These are phyloP conservation scores for Sapajus apella DNA, from an alignment of 2,113 vertebrate species.

Conservation along the genomic window DNA sequence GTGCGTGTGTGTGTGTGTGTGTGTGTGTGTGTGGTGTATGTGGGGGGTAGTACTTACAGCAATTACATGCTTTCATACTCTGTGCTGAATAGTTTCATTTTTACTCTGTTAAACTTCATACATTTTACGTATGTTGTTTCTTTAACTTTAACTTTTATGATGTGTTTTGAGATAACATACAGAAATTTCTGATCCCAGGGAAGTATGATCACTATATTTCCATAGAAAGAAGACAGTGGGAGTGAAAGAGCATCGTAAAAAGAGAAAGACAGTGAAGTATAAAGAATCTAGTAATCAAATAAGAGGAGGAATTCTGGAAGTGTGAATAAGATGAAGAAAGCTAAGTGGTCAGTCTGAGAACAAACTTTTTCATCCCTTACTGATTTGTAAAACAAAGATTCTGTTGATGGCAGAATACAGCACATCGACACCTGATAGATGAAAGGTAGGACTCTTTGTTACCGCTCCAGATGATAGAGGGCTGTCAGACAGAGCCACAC, in stretches of 20 bases:
- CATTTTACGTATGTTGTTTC: not conserved
- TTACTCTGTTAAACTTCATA: not conserved
- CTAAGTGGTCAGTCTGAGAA: not conserved
- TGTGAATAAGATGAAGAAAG: not conserved
- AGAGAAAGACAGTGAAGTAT: not conserved
- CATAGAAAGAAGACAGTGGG: not conserved
- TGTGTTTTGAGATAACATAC: not conserved
- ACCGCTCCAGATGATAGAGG: not conserved
- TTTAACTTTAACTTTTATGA: slow-evolving; percentile 1
- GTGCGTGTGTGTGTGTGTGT: not conserved
- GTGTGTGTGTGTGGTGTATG: not conserved
- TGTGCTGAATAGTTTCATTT: not conserved
- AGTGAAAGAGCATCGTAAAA: not conserved
- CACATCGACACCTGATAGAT: not conserved
- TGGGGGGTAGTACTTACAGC: not conserved
- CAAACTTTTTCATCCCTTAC: not conserved
- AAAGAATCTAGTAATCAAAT: not conserved
- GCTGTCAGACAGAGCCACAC: not conserved
- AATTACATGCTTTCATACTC: not conserved
- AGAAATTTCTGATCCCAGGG: not conserved
- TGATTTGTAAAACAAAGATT: not conserved
- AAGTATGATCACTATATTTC: not conserved
- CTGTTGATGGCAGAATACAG: not conserved
- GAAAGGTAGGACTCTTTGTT: not conserved
- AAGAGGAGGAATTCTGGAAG: not conserved